These are phyloP conservation scores for Pithys albifrons DNA, from an alignment of 2,113 vertebrate genomes.

Conservation along the genomic window DNA sequence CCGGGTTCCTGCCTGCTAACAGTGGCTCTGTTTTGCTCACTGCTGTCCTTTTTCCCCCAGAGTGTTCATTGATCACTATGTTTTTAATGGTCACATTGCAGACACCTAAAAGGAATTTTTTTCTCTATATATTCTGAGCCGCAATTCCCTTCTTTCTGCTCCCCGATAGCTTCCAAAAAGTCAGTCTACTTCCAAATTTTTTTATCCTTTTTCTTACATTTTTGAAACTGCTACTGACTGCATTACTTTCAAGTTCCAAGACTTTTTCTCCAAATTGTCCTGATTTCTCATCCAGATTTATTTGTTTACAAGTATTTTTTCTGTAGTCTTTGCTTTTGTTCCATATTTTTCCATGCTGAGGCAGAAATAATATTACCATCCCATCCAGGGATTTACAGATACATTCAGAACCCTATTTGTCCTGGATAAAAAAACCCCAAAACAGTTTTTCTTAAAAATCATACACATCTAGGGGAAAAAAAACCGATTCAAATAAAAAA, in stretches of 20 bases:
- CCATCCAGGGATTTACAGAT: background rate
- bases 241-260: background rate
- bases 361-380: background rate
- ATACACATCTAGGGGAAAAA: background rate
- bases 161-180: background rate
- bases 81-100: background rate
- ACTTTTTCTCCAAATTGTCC: background rate
- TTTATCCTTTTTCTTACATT: background rate
- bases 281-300: background rate
- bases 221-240: background rate
- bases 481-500: background rate
- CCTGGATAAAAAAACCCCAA: background rate
- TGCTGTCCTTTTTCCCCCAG: fast-evolving
- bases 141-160: background rate
- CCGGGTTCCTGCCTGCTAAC: background rate
- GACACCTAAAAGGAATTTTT: background rate
- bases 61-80: background rate
- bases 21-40: background rate
- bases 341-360: background rate
- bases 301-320: background rate
- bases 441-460: background rate
- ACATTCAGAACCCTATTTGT: background rate
- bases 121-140: background rate
- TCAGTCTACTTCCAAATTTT: background rate
- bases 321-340: background rate